Conservation (phyloP, 2,888 invertebrate genomes). For the Zele albiditarsus region DNA sequence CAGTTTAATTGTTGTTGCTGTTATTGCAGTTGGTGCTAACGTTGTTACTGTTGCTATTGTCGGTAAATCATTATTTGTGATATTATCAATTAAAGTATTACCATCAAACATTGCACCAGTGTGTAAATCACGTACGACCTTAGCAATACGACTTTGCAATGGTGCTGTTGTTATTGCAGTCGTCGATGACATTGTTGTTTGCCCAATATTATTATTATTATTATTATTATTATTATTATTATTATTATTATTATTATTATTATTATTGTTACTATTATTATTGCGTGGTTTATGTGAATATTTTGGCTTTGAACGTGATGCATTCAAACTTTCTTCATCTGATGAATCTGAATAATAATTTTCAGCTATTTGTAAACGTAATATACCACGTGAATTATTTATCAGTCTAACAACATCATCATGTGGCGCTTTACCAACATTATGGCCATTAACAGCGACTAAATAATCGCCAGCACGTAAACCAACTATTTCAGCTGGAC, state of each 20-base stretch:
- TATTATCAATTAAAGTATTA: conserved; percentile 46
- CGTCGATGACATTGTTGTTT: conserved; percentile 6
- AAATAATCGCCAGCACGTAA: conserved; percentile 93
- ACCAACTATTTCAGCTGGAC: conserved; percentile 93
- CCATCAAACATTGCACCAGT: conserved; percentile 74
- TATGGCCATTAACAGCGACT: conserved; percentile 92
- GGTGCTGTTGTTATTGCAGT: conserved; percentile 39
- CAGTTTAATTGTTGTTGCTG: conserved; percentile 7
- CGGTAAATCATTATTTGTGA: background rate
- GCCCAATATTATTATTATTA: background rate
- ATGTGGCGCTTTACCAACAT: conserved; percentile 93
- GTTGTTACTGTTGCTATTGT: background rate
- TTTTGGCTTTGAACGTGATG: conserved; percentile 77
- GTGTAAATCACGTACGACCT: conserved; percentile 74
- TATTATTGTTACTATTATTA: conserved; percentile 50
- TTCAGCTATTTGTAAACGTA: conserved; percentile 90
- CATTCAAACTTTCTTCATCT: conserved; percentile 81
- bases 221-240: conserved; percentile 36
- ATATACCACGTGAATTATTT: conserved; percentile 87
- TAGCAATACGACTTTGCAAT: conserved; percentile 73
- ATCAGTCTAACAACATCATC: conserved; percentile 94
- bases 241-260: conserved; percentile 26
- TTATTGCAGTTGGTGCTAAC: background rate
- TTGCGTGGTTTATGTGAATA: conserved; percentile 75
- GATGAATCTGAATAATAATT: conserved; percentile 90